These are phyloP conservation scores for Austrofundulus limnaeus DNA, from an alignment of 2,113 vertebrate species.

Conservation along the genomic window DNA sequence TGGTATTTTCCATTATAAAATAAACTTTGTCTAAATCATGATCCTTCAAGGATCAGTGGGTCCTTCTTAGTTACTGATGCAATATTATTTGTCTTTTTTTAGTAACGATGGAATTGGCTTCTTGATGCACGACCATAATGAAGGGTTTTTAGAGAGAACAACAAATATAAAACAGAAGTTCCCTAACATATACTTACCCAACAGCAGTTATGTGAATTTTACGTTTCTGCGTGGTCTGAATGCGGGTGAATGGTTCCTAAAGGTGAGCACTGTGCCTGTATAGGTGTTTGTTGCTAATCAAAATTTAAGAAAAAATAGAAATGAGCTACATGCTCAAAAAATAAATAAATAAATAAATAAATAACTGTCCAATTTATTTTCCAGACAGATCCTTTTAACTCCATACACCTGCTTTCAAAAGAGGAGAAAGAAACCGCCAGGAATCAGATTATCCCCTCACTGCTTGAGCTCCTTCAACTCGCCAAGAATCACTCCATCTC, in stretches of 20 bases:
- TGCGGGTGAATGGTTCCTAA: conserved; percentile 91
- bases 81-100: not conserved
- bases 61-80: not conserved
- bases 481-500: conserved; percentile 79
- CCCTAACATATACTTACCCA: conserved; percentile 35
- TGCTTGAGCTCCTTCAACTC: conserved; percentile 74
- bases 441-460: conserved; percentile 78
- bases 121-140: conserved; percentile 87
- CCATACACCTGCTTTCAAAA: conserved; percentile 73
- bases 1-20: too few relatives aligned
- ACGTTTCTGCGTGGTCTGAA: conserved; percentile 81
- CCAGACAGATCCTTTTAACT: conserved; percentile 84
- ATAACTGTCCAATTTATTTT: too few relatives aligned
- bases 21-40: too few relatives aligned
- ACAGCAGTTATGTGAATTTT: conserved; percentile 80
- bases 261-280: conserved; percentile 78
- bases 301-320: not conserved
- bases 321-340: not conserved
- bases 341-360: too few relatives aligned
- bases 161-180: conserved; percentile 83
- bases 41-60: not conserved
- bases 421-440: conserved; percentile 59
- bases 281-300: not conserved
- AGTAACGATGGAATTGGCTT: conserved; percentile 84
- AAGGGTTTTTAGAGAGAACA: conserved; percentile 82